Conservation (phyloP, 2,113 vertebrate genomes). For the Sceloporus tristichus region DNA sequence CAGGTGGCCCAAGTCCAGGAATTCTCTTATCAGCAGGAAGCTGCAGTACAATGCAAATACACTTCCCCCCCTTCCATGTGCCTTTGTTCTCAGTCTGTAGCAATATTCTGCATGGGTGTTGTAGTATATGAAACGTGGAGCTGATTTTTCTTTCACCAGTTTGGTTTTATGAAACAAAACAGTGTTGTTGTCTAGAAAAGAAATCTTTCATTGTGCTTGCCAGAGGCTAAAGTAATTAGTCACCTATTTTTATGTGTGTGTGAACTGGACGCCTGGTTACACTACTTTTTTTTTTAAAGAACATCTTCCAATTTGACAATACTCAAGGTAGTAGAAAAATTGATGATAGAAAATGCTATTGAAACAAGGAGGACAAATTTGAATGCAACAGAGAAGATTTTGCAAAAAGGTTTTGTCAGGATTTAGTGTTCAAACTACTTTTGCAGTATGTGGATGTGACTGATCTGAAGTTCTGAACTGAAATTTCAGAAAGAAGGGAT, state of each 20-base stretch:
- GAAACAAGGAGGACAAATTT: background rate
- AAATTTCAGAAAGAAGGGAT: background rate
- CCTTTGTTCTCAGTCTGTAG: background rate
- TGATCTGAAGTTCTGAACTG: background rate
- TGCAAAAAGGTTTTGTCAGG: background rate
- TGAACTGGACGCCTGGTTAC: background rate
- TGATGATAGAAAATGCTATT: background rate
- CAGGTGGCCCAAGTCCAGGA: conserved; percentile 16
- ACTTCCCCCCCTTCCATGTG: conserved; percentile 56
- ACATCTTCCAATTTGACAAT: rapidly evolving
- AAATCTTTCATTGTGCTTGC: background rate
- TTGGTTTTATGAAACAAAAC: background rate
- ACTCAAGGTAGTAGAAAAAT: background rate
- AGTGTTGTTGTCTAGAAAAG: background rate
- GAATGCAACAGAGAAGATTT: rapidly evolving
- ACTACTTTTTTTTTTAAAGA: conserved; percentile 1
- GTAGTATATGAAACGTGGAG: background rate
- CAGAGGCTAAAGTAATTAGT: conserved; percentile 7
- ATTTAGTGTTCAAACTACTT: rapidly evolving
- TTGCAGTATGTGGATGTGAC: background rate
- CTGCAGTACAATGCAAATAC: conserved; percentile 53
- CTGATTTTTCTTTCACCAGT: background rate
- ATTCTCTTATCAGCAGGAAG: conserved; percentile 72
- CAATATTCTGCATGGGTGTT: rapidly evolving
- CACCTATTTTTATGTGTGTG: background rate